Evolutionary conservation across 2,113 vertebrate species (phyloP).

Genomic region (Phocoena phocoena): DNA sequence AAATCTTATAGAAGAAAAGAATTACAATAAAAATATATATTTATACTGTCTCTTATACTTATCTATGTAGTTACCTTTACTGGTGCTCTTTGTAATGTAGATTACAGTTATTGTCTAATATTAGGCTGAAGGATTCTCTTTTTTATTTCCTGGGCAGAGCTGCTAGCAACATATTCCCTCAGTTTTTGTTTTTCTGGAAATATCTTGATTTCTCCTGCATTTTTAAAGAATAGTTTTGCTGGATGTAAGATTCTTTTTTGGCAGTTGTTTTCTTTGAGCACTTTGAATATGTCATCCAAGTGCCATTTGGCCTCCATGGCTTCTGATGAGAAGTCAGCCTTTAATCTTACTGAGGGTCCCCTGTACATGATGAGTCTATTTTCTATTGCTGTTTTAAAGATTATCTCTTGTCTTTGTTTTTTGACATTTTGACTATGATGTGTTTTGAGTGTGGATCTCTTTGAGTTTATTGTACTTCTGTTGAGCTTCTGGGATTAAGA

Average conservation of each 20-base stretch:
- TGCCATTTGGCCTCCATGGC: background rate
- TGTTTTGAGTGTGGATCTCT: background rate
- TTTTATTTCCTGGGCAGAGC: background rate
- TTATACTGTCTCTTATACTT: background rate
- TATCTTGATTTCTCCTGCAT: background rate
- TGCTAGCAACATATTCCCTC: background rate
- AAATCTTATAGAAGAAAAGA: background rate
- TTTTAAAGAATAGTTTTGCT: background rate
- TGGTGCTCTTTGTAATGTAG: background rate
- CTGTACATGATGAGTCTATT: background rate
- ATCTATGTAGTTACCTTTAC: background rate
- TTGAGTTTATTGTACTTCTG: background rate
- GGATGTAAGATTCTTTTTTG: background rate
- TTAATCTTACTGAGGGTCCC: background rate
- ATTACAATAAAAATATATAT: background rate
- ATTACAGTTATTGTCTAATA: background rate
- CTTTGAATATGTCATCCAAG: background rate
- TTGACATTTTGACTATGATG: background rate
- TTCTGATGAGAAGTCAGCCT: background rate
- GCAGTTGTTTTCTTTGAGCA: background rate
- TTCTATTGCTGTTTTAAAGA: background rate
- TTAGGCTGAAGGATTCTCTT: background rate
- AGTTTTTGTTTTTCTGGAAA: background rate
- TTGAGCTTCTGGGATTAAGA: background rate
- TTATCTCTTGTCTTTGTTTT: background rate